Evolutionary conservation across 2,888 invertebrate genomes (phyloP), one percentile per base, ranked within the genome.

Genomic region (Drosophila anomalata): DNA sequence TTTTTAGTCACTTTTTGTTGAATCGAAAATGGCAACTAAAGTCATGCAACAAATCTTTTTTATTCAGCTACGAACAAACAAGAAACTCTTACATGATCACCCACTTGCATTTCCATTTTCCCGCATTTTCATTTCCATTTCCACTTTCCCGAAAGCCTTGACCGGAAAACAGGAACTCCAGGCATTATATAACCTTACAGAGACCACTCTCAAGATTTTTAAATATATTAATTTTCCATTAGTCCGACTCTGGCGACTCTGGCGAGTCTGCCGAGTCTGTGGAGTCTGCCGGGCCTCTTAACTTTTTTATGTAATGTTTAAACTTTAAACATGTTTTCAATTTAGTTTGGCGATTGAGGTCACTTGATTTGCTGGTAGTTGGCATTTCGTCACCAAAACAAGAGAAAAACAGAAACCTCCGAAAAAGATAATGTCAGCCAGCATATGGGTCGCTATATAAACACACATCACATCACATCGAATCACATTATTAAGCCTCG

Each of bases 271-370:
- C 17, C 0, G 17, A 17, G 17, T 17, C 17, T 17, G 1, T 17
- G 17, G 17, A 29, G 29, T 17, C 22, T 44, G 44, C 11, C 9
- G 9, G 12, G 11, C 22, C 44, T 22, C 14, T 14, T n/a, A 2
- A 6, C 14, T 22, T 14, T 12, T 39, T 24, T 70, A 51, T 65
- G 68, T 81, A 76, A 70, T 67, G 63, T 53, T 59, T 65, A 68
- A 69, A 75, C 77, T 53, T 59, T 65, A 69, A 70, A 75, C 77
- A 68, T 72, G 70, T 70, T 70, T 87, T 84, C 81, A 76, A 78
- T 87, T 76, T 66, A 76, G 81, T 74, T 65, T 80, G 73, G 75
- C 87, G 81, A 83, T 83, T 87, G 87, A 83, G 87, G 84, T 83
- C 84, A 80, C 70, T 87, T 73, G 82, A 84, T 75, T 83, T 74